phyloP scores from a whole-genome alignment of 2,888 invertebrate genomes.

The Xestia xanthographa region DNA sequence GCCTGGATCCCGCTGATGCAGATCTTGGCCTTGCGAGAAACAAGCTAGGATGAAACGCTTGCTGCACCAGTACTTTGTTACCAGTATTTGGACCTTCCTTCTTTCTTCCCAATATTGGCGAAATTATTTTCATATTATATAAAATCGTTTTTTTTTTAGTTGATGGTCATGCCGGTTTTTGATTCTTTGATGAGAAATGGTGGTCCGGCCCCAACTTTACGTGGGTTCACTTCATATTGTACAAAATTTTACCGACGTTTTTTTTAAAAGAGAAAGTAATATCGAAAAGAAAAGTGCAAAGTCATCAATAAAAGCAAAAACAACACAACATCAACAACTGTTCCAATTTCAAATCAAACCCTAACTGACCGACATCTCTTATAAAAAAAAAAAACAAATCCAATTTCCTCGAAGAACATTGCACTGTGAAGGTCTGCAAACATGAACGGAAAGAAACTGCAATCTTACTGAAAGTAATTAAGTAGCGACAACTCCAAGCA shows the following conservation, averaged over 20 bases:
- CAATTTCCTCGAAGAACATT: conserved; percentile 18
- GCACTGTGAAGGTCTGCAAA: conserved; percentile 17
- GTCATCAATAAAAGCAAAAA: neutral
- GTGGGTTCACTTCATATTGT: neutral
- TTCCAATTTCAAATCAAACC: conserved; percentile 4
- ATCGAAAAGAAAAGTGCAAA: neutral
- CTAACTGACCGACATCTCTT: neutral
- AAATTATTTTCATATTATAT: too few relatives aligned
- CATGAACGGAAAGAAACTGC: conserved; percentile 27
- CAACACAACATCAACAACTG: neutral
- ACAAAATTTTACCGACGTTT: neutral
- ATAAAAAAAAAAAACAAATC: conserved; percentile 7
- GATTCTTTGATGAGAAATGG: neutral
- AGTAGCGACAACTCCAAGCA: conserved; percentile 7
- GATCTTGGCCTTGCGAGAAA: too few relatives aligned
- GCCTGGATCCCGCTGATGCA: too few relatives aligned
- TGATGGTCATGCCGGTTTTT: neutral
- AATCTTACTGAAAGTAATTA: conserved; percentile 42
- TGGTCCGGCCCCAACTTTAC: neutral
- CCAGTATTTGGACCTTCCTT: too few relatives aligned
- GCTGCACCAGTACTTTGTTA: too few relatives aligned
- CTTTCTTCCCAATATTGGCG: too few relatives aligned
- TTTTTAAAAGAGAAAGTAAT: neutral
- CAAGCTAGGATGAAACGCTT: too few relatives aligned
- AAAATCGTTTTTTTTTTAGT: neutral